Conservation (phyloP, 23 tunicate species). For the Corella eumyota region DNA sequence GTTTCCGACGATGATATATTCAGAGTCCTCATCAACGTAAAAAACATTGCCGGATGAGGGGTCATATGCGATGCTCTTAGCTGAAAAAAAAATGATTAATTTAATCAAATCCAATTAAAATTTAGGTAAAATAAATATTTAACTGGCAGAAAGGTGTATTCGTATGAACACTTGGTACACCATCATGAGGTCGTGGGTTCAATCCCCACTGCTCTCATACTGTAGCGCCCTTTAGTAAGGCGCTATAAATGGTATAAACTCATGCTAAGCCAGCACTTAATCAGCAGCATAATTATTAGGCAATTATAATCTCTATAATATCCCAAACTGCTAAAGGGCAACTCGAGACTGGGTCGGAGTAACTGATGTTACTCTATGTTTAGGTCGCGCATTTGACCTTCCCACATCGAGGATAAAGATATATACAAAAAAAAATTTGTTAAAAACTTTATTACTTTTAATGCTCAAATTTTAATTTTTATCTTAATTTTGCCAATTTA, state of each 20-base stretch:
- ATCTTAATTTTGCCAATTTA: too few species aligned
- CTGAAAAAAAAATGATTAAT: slow-evolving; percentile 10
- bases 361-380: too few species aligned
- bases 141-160: not conserved
- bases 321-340: too few species aligned
- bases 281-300: too few species aligned
- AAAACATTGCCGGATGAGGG: slow-evolving; percentile 38
- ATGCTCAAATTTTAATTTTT: too few species aligned
- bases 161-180: too few species aligned
- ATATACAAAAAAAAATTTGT: too few species aligned
- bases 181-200: too few species aligned
- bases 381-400: not conserved
- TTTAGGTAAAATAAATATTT: not conserved
- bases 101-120: not conserved
- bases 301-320: too few species aligned
- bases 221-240: not conserved
- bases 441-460: too few species aligned
- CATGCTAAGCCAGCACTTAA: too few species aligned
- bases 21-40: slow-evolving; percentile 47
- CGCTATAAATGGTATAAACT: not conserved
- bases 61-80: slow-evolving; percentile 54
- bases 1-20: slow-evolving; percentile 28
- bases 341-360: too few species aligned
- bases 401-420: not conserved
- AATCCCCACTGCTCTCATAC: not conserved